These are phyloP conservation scores for Hydrolagus colliei DNA, from an alignment of 2,797 vertebrate species.

Conservation along the genomic window DNA sequence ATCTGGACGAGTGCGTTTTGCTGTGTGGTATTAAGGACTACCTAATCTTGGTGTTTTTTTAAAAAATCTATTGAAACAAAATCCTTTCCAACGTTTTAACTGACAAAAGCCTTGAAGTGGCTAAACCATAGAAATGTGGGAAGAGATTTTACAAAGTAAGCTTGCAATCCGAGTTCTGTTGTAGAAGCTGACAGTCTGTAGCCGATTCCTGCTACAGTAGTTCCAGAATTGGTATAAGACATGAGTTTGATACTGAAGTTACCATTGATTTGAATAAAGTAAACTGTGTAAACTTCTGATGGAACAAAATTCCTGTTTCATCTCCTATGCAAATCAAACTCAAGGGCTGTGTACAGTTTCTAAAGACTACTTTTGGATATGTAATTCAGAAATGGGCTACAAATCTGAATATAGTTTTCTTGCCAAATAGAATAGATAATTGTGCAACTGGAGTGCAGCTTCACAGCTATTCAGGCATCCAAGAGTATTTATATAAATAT, in stretches of 20 bases:
- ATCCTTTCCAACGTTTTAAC: not conserved
- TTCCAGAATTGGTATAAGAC: not conserved
- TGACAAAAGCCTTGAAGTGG: not conserved
- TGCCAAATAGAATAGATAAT: slow-evolving; percentile 19
- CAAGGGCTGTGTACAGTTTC: not conserved
- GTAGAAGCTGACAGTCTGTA: not conserved
- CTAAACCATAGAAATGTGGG: not conserved
- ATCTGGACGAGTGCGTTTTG: not conserved
- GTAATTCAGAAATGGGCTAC: not conserved
- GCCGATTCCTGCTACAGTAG: no score
- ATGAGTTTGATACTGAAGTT: not conserved
- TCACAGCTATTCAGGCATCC: slow-evolving; percentile 6
- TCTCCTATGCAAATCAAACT: not conserved
- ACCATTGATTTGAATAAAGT: not conserved
- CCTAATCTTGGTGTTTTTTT: not conserved
- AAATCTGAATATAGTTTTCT: not conserved
- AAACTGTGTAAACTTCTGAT: not conserved
- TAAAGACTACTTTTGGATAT: not conserved
- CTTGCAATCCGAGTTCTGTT: not conserved
- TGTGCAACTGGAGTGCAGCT: not conserved
- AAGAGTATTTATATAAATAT: slow-evolving; percentile 28
- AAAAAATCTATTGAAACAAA: no score
- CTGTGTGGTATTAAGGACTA: not conserved
- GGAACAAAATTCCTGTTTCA: not conserved
- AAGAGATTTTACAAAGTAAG: not conserved